Percentiles rank a stretch among this genome's conserved stretches.
These are phyloP conservation scores for Penaeus chinensis DNA, from an alignment of 1,140 invertebrate species.

Conservation along the genomic window DNA sequence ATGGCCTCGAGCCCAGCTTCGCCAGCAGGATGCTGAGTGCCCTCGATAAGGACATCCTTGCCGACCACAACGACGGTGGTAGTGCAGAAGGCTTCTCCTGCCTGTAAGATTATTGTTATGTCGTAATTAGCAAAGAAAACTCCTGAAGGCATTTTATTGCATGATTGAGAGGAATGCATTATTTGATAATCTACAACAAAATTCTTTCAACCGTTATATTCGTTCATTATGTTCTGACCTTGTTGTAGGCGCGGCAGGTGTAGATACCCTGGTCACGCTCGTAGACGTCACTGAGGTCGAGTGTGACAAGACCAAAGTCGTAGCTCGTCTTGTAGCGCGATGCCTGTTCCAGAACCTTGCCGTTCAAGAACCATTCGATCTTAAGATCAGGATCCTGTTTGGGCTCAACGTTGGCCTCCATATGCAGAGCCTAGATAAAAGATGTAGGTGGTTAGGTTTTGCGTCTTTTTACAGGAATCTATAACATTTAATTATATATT, in stretches of 20 bases:
- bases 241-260: constrained; percentile 88
- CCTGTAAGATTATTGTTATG: constrained; percentile 13
- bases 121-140: too few relatives aligned
- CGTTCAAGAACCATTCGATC: constrained; percentile 95
- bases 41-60: constrained; percentile 86
- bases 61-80: constrained; percentile 77
- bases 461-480: neutral
- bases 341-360: constrained; percentile 68
- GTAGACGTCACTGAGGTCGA: constrained; percentile 89
- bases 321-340: constrained; percentile 87
- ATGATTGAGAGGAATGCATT: too few relatives aligned
- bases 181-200: too few relatives aligned
- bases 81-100: constrained; percentile 90
- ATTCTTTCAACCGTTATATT: too few relatives aligned
- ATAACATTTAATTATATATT: too few relatives aligned
- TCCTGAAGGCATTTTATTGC: too few relatives aligned
- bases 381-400: constrained; percentile 96
- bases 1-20: constrained; percentile 90
- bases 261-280: constrained; percentile 95
- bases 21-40: constrained; percentile 92
- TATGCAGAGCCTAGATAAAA: constrained; percentile 78
- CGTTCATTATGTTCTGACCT: constrained; percentile 64
- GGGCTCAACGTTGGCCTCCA: constrained; percentile 94
- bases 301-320: constrained; percentile 92
- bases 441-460: too few relatives aligned